phyloP scores from a whole-genome alignment of 2,797 vertebrate species.

The Loriculus beryllinus region DNA sequence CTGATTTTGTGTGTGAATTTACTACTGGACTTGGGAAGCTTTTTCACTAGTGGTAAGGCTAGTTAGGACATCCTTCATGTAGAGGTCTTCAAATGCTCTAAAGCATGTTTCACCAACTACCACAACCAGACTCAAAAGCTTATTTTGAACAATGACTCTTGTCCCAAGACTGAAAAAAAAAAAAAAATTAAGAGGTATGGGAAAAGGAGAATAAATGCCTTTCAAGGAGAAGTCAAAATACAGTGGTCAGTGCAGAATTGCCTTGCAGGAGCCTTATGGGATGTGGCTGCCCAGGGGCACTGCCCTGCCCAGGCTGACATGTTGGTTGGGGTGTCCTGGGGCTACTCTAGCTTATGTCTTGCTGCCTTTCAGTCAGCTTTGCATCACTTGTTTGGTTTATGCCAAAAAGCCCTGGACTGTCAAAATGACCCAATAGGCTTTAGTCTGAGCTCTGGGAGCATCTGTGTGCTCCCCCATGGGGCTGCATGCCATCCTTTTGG shows the following conservation, averaged over 20 bases:
- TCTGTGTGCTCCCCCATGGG: fast-evolving
- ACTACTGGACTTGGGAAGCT: neutral
- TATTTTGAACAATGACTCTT: neutral
- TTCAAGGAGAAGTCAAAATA: neutral
- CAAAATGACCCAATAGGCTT: neutral
- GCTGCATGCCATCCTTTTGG: neutral
- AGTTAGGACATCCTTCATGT: neutral
- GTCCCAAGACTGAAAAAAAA: neutral
- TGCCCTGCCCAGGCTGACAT: neutral
- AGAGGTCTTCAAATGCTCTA: neutral
- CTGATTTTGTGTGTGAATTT: constrained; percentile 55
- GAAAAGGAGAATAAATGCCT: neutral
- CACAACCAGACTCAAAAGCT: neutral
- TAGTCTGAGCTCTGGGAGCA: neutral
- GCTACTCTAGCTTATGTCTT: neutral
- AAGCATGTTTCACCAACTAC: neutral
- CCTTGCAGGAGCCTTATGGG: neutral
- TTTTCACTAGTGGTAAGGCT: neutral
- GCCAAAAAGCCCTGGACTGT: neutral
- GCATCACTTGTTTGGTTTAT: neutral
- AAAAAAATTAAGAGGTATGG: neutral
- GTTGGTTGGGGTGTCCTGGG: neutral
- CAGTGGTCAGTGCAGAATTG: fast-evolving
- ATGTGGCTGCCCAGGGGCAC: neutral
- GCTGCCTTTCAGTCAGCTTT: neutral